These are phyloP conservation scores for Rosalia funebris DNA, from an alignment of 2,888 invertebrate species.

Conservation along the genomic window DNA sequence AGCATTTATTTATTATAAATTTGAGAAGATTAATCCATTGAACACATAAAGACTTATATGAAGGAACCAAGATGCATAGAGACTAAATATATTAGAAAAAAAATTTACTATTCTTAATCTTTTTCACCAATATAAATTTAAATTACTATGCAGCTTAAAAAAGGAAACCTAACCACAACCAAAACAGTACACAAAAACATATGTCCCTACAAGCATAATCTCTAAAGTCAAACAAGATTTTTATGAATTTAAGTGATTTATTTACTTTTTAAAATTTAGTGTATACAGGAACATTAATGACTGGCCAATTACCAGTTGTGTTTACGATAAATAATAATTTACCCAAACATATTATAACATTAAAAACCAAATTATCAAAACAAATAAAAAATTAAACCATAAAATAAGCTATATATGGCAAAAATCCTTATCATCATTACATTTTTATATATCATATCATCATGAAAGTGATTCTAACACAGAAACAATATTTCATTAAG, in stretches of 20 bases:
- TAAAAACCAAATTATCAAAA: not conserved
- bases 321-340: constrained; percentile 14
- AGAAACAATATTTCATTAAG: not conserved
- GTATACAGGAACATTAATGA: constrained; percentile 34
- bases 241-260: constrained; percentile 20
- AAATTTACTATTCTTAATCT: no score
- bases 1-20: no score
- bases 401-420: constrained; percentile 2
- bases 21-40: no score
- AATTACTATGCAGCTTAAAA: constrained; percentile 24
- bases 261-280: constrained; percentile 29
- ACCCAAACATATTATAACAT: constrained; percentile 3
- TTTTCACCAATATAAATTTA: no score
- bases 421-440: constrained; percentile 1
- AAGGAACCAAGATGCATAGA: constrained; percentile 28
- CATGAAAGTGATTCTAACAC: not conserved
- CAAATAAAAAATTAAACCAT: not conserved
- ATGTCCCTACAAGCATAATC: constrained; percentile 11
- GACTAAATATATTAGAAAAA: not conserved
- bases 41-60: constrained; percentile 20
- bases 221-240: constrained; percentile 29
- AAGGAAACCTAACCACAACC: constrained; percentile 20
- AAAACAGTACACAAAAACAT: constrained; percentile 13
- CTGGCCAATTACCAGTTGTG: constrained; percentile 28
- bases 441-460: not conserved